phyloP scores from a whole-genome alignment of 2,888 invertebrate genomes.

The Drosophila pegasa region DNA sequence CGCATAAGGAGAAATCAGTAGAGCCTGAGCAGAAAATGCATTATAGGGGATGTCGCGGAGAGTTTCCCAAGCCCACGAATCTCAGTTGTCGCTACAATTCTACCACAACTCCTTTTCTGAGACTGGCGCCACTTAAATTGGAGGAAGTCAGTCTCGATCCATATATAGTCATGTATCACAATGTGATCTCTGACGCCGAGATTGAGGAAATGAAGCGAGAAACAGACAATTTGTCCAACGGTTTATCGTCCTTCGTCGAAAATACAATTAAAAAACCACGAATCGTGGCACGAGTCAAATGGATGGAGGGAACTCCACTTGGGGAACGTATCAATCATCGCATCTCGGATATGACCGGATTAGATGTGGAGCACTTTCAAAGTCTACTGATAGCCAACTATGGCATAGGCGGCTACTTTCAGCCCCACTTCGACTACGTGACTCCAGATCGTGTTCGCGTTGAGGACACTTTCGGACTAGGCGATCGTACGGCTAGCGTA shows the following conservation, averaged over 20 bases:
- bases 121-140: slow-evolving; percentile 56
- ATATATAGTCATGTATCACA: slow-evolving; percentile 54
- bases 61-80: slow-evolving; percentile 21
- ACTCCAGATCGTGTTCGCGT: too few relatives aligned
- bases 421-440: slow-evolving; percentile 51
- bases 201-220: slow-evolving; percentile 43
- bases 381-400: slow-evolving; percentile 44
- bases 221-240: slow-evolving; percentile 34
- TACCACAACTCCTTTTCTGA: slow-evolving; percentile 48
- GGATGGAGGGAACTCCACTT: slow-evolving; percentile 11
- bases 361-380: slow-evolving; percentile 25
- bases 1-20: background rate
- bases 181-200: slow-evolving; percentile 43
- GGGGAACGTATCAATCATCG: slow-evolving; percentile 44
- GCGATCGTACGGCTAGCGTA: slow-evolving; percentile 57
- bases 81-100: slow-evolving; percentile 53
- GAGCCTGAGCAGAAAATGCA: background rate
- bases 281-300: slow-evolving; percentile 26
- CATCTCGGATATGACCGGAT: slow-evolving; percentile 60
- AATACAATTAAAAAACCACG: slow-evolving; percentile 15
- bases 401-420: slow-evolving; percentile 50
- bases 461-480: background rate
- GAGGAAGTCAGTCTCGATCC: slow-evolving; percentile 59
- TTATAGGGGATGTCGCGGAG: slow-evolving; percentile 49
- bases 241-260: background rate